Evolutionary conservation across 2,797 vertebrate species (phyloP), one percentile per base, ranked within the genome.

Genomic region (Phoxinus dragarum): DNA sequence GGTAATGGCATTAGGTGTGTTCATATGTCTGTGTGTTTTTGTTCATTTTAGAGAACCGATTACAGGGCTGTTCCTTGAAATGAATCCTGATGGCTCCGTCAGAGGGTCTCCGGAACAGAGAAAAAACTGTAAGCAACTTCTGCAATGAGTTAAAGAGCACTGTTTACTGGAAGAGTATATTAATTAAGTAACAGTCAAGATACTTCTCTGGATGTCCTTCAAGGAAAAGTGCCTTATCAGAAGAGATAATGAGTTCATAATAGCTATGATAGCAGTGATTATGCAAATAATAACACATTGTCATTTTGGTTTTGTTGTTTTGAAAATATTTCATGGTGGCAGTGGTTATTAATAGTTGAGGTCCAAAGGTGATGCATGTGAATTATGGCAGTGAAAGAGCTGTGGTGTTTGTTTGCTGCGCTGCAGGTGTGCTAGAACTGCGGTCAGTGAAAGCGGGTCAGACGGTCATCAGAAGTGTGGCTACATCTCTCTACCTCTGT

Each of bases 351-450:
- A 12, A 8, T 71, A 64, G n/a, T 16, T 67, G n/a, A 81, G 42
- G 52, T 40, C 54, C 34, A 73, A 78, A 36, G 42, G 67, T 74
- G 36, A 52, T 56, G 23, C 31, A 10, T 59, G 52, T 82, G 52
- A 40, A 27, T 72, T 36, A 38, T 1, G 38, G 34, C 16, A 8
- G 10, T 81, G 71, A 54, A 3, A 10, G 1, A 1, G 81, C 56
- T 81, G 40, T 88, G 34, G 84, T 56, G 80, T 42, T 10, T 87
- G n/a, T 88, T 82, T 47, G 31, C 36, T 87, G 66, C 71, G 16
- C 80, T 86, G 2, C 87, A 96, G 95, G 94, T 93, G 90, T 94
- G 84, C 69, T 96, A 83, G 90, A 94, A 88, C 89, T 95, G 80
- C 93, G 93, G 84, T 92, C 95, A 2, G 86, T 95, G 4, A 87